phyloP scores from a whole-genome alignment of 2,113 vertebrate species.

The Indri indri region DNA sequence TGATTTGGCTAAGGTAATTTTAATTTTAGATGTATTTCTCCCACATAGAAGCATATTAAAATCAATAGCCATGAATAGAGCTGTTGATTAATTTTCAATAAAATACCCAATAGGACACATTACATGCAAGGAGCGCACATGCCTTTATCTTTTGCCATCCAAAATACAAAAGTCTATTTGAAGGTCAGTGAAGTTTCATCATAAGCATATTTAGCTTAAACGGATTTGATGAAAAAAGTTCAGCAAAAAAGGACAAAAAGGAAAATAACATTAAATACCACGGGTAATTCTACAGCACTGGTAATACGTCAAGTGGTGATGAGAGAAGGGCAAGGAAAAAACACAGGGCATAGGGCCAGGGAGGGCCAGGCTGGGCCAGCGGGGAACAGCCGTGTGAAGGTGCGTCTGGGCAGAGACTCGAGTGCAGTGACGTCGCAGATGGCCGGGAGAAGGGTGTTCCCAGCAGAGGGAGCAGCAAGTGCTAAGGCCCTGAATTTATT shows the following conservation, averaged over 20 bases:
- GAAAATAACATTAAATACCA: not conserved
- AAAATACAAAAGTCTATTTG: not conserved
- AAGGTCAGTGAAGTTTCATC: not conserved
- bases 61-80: not conserved
- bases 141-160: not conserved
- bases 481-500: not conserved
- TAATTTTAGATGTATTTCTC: conserved; percentile 3
- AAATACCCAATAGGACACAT: not conserved
- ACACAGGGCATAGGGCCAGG: too few species aligned
- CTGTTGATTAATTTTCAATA: conserved; percentile 22
- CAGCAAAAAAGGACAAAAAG: not conserved
- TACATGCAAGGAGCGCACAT: not conserved
- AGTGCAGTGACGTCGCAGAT: fast-evolving
- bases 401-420: fast-evolving
- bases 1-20: conserved; percentile 5
- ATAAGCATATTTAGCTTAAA: not conserved
- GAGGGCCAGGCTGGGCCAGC: not conserved
- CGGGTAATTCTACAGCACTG: not conserved
- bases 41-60: not conserved
- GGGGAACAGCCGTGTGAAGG: not conserved
- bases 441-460: not conserved
- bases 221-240: not conserved
- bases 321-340: not conserved
- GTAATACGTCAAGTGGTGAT: not conserved
- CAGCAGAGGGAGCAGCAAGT: fast-evolving